Percentiles rank a stretch among this genome's conserved stretches.
phyloP scores from a whole-genome alignment of 2,797 vertebrate species.

The Cheirogaleus major region DNA sequence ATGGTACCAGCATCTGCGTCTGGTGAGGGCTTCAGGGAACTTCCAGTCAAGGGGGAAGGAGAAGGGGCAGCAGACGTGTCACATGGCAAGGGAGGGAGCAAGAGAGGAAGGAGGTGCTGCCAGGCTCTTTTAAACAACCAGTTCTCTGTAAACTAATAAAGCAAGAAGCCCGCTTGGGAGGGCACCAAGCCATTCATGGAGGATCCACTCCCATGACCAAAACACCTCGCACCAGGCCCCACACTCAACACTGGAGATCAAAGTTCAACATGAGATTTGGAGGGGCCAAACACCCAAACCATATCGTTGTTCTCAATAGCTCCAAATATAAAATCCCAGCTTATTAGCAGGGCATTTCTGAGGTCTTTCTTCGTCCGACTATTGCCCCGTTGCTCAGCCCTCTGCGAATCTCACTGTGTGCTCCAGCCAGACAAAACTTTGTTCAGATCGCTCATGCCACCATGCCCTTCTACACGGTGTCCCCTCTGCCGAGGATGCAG shows the following conservation, averaged over 20 bases:
- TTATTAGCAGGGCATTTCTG: background rate
- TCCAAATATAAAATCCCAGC: background rate
- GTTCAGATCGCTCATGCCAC: too few relatives aligned
- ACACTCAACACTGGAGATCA: background rate
- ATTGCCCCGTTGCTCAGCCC: background rate
- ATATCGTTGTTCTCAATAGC: background rate
- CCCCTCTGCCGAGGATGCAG: accelerated
- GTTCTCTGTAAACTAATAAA: background rate
- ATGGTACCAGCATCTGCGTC: background rate
- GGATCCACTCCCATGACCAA: background rate
- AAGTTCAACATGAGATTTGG: background rate
- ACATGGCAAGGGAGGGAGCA: background rate
- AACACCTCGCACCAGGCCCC: background rate
- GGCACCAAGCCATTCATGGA: too few relatives aligned
- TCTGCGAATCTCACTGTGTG: background rate
- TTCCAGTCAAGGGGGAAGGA: background rate
- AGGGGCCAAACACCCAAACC: background rate
- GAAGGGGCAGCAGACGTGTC: background rate
- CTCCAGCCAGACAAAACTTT: background rate
- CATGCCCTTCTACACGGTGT: background rate
- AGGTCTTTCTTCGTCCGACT: background rate
- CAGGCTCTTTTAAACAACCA: background rate
- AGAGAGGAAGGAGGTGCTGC: background rate
- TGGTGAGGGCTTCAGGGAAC: background rate
- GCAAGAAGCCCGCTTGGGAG: background rate